Evolutionary conservation across 2,888 invertebrate genomes (phyloP).

Genomic region (Caenorhabditis virilis): DNA sequence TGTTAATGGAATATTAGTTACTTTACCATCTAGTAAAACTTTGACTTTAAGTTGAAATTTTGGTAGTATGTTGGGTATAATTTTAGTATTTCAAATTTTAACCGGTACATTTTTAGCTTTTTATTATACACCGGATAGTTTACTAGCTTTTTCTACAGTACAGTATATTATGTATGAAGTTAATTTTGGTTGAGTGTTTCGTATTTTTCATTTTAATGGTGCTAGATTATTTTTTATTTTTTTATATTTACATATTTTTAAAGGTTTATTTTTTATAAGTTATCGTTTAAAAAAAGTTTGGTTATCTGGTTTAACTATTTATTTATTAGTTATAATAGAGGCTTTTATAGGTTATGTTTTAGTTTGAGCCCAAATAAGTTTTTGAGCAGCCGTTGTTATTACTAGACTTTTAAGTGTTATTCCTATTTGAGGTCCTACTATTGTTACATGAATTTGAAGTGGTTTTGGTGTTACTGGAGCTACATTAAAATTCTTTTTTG

Average conservation of each 20-base stretch:
- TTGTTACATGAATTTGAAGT: conserved; percentile 77
- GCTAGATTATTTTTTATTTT: conserved; percentile 61
- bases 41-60: conserved; percentile 67
- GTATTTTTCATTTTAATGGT: conserved; percentile 59
- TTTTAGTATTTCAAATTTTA: conserved; percentile 67
- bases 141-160: conserved; percentile 67
- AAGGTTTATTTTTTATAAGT: conserved; percentile 70
- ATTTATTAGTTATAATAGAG: conserved; percentile 77
- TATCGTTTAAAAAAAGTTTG: conserved; percentile 74
- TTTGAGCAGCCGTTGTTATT: conserved; percentile 82
- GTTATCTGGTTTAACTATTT: conserved; percentile 76
- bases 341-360: conserved; percentile 81
- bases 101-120: conserved; percentile 68
- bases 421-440: conserved; percentile 51
- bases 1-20: conserved; percentile 47
- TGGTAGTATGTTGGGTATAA: conserved; percentile 68
- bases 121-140: conserved; percentile 66
- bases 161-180: conserved; percentile 68
- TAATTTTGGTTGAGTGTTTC: conserved; percentile 63
- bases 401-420: conserved; percentile 76
- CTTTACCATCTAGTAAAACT: conserved; percentile 48
- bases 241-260: conserved; percentile 63
- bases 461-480: conserved; percentile 80
- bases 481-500: conserved; percentile 80
- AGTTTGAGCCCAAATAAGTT: conserved; percentile 83